Conservation (phyloP, 2,888 invertebrate genomes). For the Chaitophorus viminalis region DNA sequence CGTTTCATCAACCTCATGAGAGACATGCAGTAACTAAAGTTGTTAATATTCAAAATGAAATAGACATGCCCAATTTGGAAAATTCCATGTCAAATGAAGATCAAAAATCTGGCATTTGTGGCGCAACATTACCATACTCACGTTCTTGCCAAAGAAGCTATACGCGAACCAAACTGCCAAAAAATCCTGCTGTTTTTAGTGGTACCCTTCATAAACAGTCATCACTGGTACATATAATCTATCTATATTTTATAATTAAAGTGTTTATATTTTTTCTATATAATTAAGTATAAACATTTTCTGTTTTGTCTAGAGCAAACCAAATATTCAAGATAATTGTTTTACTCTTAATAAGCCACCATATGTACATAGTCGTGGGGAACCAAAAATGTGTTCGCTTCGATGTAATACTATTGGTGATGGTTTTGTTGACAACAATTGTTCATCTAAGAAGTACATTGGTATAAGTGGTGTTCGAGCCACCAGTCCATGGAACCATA, state of each 20-base stretch:
- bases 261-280: background rate
- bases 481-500: constrained; percentile 76
- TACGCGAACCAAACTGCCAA: constrained; percentile 49
- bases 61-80: constrained; percentile 41
- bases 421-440: constrained; percentile 53
- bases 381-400: constrained; percentile 43
- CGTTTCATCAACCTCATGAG: constrained; percentile 56
- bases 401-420: constrained; percentile 55
- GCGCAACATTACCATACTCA: constrained; percentile 52
- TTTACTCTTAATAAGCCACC: constrained; percentile 49
- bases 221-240: constrained; percentile 11
- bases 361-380: constrained; percentile 49
- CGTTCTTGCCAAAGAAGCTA: constrained; percentile 58
- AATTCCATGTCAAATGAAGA: constrained; percentile 33
- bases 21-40: constrained; percentile 40
- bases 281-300: background rate
- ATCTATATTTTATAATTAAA: background rate
- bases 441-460: constrained; percentile 51
- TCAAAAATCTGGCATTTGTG: constrained; percentile 38
- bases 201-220: constrained; percentile 56
- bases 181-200: constrained; percentile 2
- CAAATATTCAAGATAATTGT: constrained; percentile 55
- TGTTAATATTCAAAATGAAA: constrained; percentile 55
- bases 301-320: constrained; percentile 41
- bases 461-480: constrained; percentile 65